Percentiles rank a stretch among this genome's conserved stretches.
Conservation (phyloP, 2,888 invertebrate genomes). For the Cephus pygmeus region DNA sequence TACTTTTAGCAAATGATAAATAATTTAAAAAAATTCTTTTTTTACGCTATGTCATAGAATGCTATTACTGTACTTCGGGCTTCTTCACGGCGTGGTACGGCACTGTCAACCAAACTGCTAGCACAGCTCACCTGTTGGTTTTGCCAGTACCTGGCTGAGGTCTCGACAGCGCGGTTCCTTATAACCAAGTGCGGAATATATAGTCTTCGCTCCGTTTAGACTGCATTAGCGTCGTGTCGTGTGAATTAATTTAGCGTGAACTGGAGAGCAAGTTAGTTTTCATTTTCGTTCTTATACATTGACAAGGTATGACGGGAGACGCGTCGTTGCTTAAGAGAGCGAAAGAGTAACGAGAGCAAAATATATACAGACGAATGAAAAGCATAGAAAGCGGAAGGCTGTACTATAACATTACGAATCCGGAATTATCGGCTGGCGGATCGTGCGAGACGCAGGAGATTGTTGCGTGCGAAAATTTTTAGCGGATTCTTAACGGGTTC, state of each 20-base stretch:
- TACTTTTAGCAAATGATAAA: not conserved
- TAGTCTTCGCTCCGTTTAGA: not conserved
- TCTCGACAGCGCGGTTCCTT: conserved; percentile 49
- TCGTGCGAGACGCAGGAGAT: not conserved
- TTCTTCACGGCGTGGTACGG: not conserved
- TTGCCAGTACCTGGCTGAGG: conserved; percentile 50
- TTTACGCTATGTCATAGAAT: not conserved
- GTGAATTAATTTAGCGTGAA: not conserved
- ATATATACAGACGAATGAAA: not conserved
- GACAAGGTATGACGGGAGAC: not conserved
- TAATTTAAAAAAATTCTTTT: not conserved
- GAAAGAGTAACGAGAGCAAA: not conserved
- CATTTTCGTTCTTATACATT: not conserved
- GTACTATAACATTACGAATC: not conserved
- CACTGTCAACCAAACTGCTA: conserved; percentile 41
- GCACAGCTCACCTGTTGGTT: conserved; percentile 56
- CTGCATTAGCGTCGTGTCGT: not conserved
- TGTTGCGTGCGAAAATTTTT: conserved; percentile 19
- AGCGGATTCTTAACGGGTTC: conserved; percentile 31
- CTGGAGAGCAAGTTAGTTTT: not conserved
- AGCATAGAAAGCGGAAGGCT: not conserved
- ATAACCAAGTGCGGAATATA: not conserved
- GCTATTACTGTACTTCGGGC: not conserved
- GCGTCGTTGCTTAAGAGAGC: not conserved
- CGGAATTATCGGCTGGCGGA: not conserved